Evolutionary conservation across 2,797 vertebrate genomes (phyloP).

Genomic region (Helarctos malayanus): DNA sequence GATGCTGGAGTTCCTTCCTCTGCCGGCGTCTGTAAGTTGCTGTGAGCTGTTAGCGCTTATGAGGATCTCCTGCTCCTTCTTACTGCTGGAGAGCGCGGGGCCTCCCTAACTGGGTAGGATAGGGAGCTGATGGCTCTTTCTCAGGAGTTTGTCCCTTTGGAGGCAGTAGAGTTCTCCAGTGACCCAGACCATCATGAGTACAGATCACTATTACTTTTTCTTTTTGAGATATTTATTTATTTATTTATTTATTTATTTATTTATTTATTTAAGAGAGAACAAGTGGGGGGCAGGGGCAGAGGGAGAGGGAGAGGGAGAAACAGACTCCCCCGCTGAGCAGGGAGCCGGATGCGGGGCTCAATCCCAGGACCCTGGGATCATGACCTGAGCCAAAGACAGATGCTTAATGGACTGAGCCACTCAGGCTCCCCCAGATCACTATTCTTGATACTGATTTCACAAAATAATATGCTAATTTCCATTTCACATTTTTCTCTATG

Average conservation of each 20-base stretch:
- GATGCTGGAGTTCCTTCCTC: not conserved
- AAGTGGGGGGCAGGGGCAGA: not conserved
- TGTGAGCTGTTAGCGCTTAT: too few species aligned
- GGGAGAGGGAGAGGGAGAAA: not conserved
- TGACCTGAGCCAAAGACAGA: not conserved
- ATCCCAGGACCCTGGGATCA: too few species aligned
- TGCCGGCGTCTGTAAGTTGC: not conserved
- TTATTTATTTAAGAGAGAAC: not conserved
- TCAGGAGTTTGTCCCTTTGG: not conserved
- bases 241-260: not conserved
- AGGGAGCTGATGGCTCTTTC: not conserved
- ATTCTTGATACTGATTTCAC: not conserved
- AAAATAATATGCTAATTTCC: not conserved
- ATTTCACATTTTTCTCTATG: not conserved
- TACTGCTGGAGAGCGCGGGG: too few species aligned
- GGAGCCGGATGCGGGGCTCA: not conserved
- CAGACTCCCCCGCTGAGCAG: not conserved
- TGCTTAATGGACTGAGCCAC: not conserved
- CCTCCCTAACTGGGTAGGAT: not conserved
- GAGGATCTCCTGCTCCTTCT: rapidly evolving
- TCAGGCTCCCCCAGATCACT: not conserved
- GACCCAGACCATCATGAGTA: not conserved
- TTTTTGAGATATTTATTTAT: not conserved
- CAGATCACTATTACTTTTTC: not conserved
- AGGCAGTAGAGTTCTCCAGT: not conserved